phyloP scores from a whole-genome alignment of 2,113 vertebrate species.

The Axis porcinus region DNA sequence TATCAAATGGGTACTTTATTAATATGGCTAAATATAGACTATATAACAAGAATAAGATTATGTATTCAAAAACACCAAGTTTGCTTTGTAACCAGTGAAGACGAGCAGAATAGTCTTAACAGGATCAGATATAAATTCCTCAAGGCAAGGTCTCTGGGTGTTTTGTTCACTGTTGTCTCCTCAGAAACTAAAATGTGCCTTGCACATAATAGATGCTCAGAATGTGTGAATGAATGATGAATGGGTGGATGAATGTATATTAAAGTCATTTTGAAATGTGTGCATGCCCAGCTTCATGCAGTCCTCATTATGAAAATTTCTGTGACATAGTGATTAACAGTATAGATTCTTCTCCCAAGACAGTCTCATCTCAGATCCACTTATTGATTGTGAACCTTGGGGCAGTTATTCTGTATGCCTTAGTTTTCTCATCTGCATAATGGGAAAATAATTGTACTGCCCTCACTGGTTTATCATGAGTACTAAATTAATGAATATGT shows the following conservation, averaged over 20 bases:
- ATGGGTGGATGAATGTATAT: not conserved
- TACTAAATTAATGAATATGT: constrained; percentile 13
- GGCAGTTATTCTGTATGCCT: not conserved
- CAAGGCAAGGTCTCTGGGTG: not conserved
- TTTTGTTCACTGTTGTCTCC: not conserved
- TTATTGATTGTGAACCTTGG: no score
- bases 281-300: not conserved
- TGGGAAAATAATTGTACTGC: not conserved
- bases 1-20: not conserved
- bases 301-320: not conserved
- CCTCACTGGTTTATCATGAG: not conserved
- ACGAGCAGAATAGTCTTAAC: not conserved
- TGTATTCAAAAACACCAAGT: not conserved
- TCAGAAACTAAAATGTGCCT: not conserved
- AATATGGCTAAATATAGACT: not conserved
- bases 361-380: not conserved
- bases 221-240: not conserved
- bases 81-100: not conserved
- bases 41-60: not conserved
- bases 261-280: not conserved
- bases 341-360: not conserved
- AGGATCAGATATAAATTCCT: not conserved
- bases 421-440: not conserved
- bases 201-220: not conserved
- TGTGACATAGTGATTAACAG: not conserved